Base-by-base conservation (phyloP, 2,797 vertebrate genomes). In the Brachymystax lenok region DNA sequence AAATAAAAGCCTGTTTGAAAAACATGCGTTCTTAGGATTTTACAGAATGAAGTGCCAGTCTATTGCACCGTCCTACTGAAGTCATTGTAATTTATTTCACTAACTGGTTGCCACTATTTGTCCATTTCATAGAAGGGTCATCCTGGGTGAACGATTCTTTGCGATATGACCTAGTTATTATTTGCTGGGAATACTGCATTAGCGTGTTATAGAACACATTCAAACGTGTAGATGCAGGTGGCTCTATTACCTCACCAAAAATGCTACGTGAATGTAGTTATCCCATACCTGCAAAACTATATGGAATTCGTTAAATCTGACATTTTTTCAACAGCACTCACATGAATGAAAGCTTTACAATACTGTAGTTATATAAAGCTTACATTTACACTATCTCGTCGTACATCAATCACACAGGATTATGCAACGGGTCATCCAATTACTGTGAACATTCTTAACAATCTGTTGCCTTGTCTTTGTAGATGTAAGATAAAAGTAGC, bases 401-500 rank as follows among this genome's bases (percentile, higher is more conserved):
- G 21, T 51, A 51, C 21, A 8, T 17, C 2, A 33, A 30, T 67
- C 74, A 72, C 67, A 64, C 17, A 16, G 77, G 86, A 83, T 86
- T 88, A 86, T 71, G 40, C 69, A 76, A 40, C 54, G 77, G 71
- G 66, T 84, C 75, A 87, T 87, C 86, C 83, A 80, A 83, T 87
- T 87, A 88, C 73, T 50, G 71, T 35, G 51, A 74, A 66, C 73
- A 81, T 82, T 76, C 75, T 72, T 77, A 79, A 76, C 85, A 83
- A 87, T 86, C 86, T 88, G 86, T 88, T 89, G 86, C 85, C 86
- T 69, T 59, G 73, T 59, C 17, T n/a, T 6, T 59, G 63, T 28
- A 28, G 63, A 28, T 28, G 24, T 28, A 66, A 5, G 10, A 13
- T 66, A 66, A 28, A 4, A 28, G 63, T 66, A 66, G 63, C 63